A percentile compares a stretch with the other conserved stretches of the same genome.
These are phyloP conservation scores for Hypotaenidia philippensis DNA, from an alignment of 2,797 vertebrate genomes.

Conservation along the genomic window DNA sequence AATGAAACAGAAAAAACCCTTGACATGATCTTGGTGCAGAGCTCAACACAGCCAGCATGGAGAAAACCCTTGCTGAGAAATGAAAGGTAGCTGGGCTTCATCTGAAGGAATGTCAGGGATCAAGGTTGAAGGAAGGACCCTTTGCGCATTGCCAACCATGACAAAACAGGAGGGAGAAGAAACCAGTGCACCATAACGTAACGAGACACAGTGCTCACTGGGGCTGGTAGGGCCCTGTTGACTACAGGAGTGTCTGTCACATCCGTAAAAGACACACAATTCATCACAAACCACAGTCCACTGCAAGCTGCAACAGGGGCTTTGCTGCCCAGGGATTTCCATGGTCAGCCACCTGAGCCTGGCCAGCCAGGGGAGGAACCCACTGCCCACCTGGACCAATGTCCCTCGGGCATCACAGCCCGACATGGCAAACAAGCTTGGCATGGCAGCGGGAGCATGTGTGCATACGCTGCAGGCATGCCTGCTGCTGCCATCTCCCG, in stretches of 20 bases:
- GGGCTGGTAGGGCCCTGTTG: not conserved
- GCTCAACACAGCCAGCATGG: not conserved
- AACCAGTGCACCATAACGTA: accelerated
- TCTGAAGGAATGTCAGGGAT: not conserved
- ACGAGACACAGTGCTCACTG: accelerated
- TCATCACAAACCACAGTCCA: accelerated
- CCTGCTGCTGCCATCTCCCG: accelerated
- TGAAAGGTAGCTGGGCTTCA: not conserved
- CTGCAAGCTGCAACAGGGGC: accelerated
- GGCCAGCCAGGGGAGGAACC: not conserved
- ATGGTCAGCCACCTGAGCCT: not conserved
- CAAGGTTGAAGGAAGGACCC: not conserved
- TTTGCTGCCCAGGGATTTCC: not conserved
- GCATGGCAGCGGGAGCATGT: too few species aligned
- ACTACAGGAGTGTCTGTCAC: not conserved
- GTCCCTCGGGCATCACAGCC: not conserved
- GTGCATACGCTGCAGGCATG: accelerated
- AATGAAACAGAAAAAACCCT: not conserved
- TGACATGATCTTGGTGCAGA: not conserved
- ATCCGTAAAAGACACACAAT: not conserved
- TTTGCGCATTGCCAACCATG: not conserved
- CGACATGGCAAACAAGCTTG: accelerated
- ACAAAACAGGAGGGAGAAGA: not conserved
- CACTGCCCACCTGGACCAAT: accelerated
- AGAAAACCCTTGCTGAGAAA: not conserved